Evolutionary conservation across 2,113 vertebrate genomes (phyloP).

Genomic region (Gymnogyps californianus): DNA sequence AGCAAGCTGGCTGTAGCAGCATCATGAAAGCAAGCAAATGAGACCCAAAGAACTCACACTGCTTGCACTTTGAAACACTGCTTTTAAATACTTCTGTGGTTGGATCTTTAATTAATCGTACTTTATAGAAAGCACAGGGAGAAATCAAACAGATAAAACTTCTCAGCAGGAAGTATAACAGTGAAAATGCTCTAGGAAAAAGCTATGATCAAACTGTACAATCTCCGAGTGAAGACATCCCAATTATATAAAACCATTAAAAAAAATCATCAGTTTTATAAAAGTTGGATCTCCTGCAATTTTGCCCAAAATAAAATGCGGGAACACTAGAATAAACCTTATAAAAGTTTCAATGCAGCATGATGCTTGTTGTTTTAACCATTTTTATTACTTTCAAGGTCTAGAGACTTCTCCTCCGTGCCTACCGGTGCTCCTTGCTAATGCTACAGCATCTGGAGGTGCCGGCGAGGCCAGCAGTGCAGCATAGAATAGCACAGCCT

Average conservation of each 20-base stretch:
- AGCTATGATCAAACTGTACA: not conserved
- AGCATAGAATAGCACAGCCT: not conserved
- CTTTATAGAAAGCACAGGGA: not conserved
- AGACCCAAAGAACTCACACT: not conserved
- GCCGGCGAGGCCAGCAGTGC: accelerated
- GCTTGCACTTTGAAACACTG: not conserved
- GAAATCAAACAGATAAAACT: not conserved
- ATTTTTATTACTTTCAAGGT: not conserved
- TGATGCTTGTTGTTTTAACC: not conserved
- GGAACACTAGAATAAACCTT: not conserved
- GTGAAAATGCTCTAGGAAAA: not conserved
- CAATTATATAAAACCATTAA: not conserved
- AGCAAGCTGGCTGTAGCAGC: not conserved
- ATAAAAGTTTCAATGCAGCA: not conserved
- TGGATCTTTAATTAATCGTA: not conserved
- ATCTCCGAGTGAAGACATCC: not conserved
- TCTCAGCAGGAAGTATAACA: not conserved
- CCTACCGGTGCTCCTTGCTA: not conserved
- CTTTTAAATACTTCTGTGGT: not conserved
- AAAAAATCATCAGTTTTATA: not conserved
- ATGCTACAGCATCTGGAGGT: not conserved
- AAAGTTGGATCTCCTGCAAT: not conserved
- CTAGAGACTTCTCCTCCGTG: not conserved
- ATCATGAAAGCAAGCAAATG: not conserved
- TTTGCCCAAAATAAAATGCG: not conserved